These are phyloP conservation scores for Ctenopoma kingsleyae DNA, from an alignment of 2,797 vertebrate genomes.

Conservation along the genomic window DNA sequence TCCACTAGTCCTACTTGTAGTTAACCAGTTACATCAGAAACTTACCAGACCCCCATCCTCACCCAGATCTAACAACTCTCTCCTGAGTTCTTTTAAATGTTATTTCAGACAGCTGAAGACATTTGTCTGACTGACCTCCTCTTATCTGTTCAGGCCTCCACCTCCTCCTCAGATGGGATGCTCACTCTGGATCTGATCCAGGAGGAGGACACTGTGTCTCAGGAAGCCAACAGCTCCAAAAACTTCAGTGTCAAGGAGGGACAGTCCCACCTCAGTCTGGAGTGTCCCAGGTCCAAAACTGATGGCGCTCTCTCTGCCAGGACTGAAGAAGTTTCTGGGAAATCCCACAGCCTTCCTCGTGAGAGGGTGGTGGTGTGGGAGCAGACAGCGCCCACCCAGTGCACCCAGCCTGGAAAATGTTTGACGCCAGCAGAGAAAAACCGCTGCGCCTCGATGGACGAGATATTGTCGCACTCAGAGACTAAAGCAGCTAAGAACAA, in stretches of 20 bases:
- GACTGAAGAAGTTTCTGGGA: conserved; percentile 55
- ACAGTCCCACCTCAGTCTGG: conserved; percentile 59
- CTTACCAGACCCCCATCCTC: too few species aligned
- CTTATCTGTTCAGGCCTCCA: conserved; percentile 86
- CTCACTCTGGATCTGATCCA: conserved; percentile 95
- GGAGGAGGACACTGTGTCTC: conserved; percentile 84
- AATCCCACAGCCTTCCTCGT: conserved; percentile 82
- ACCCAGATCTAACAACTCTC: too few species aligned
- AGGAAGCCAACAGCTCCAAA: conserved; percentile 71
- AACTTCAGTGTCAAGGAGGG: conserved; percentile 74
- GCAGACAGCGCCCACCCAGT: conserved; percentile 65
- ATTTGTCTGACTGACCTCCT: neutral
- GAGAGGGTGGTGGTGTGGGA: conserved; percentile 75
- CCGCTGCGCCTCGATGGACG: conserved; percentile 93
- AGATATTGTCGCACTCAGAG: conserved; percentile 87
- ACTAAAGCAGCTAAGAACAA: conserved; percentile 39
- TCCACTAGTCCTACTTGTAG: too few species aligned
- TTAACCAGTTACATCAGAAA: too few species aligned
- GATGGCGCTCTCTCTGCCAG: conserved; percentile 68
- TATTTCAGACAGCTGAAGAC: neutral
- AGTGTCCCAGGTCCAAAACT: conserved; percentile 79
- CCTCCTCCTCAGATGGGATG: conserved; percentile 93
- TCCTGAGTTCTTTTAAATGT: too few species aligned
- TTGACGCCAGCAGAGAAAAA: conserved; percentile 83
- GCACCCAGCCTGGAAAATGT: conserved; percentile 82